These are phyloP conservation scores for Cataglyphis albicans DNA, from an alignment of 2,888 invertebrate genomes.

Conservation along the genomic window DNA sequence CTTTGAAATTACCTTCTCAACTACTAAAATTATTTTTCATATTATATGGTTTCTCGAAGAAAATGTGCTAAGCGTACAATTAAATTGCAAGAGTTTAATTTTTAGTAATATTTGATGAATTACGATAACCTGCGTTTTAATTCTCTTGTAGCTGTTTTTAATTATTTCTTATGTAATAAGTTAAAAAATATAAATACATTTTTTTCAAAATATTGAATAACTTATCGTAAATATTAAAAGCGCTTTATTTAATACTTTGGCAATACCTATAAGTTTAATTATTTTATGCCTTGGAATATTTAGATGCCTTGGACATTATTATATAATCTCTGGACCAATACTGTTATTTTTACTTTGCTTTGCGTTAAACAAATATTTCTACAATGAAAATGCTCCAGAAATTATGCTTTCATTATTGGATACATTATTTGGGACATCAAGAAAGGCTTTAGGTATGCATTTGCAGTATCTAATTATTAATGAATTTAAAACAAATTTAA, in stretches of 20 bases:
- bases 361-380: conserved; percentile 87
- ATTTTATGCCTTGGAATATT: conserved; percentile 52
- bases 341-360: conserved; percentile 87
- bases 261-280: conserved; percentile 1
- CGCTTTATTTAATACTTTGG: neutral
- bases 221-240: conserved; percentile 16
- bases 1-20: too few relatives aligned
- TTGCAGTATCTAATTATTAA: neutral
- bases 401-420: conserved; percentile 87
- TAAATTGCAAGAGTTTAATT: neutral
- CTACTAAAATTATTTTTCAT: neutral
- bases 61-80: neutral
- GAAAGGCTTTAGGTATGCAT: conserved; percentile 86
- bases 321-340: conserved; percentile 89
- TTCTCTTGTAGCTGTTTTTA: neutral
- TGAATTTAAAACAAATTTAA: conserved; percentile 38
- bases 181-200: neutral
- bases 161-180: neutral
- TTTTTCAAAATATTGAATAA: neutral
- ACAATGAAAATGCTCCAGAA: conserved; percentile 86
- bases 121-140: neutral
- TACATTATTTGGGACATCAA: conserved; percentile 81
- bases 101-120: neutral
- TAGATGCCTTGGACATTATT: conserved; percentile 93
- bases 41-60: neutral